phyloP scores from a whole-genome alignment of 2,888 invertebrate genomes.

The Phyto melanocephala region DNA sequence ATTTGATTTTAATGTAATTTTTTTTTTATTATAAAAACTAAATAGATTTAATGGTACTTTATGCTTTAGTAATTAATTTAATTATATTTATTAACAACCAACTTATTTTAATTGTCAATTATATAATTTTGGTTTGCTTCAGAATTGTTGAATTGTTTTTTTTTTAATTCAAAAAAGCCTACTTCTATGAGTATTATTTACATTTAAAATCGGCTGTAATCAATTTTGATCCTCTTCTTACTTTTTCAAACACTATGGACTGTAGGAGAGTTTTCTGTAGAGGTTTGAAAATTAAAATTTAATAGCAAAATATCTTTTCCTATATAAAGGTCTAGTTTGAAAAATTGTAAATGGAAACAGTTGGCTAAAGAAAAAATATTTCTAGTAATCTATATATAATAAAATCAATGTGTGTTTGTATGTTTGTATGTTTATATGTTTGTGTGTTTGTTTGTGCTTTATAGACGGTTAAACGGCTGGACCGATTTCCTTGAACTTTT shows the following conservation, averaged over 20 bases:
- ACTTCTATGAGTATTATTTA: no score
- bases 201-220: no score
- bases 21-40: not conserved
- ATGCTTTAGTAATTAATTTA: slow-evolving; percentile 61
- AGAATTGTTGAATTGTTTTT: not conserved
- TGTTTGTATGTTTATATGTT: no score
- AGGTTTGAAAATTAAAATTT: not conserved
- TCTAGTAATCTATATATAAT: no score
- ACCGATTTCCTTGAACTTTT: no score
- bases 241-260: no score
- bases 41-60: slow-evolving; percentile 5
- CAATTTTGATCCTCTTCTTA: no score
- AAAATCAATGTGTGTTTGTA: no score
- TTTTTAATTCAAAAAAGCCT: no score
- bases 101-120: slow-evolving; percentile 54
- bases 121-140: not conserved
- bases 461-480: no score
- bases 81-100: slow-evolving; percentile 56
- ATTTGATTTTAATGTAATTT: not conserved
- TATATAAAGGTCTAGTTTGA: no score
- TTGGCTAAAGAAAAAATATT: not conserved
- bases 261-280: not conserved
- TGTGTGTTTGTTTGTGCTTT: no score
- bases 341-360: not conserved
- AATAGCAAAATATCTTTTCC: not conserved